These are phyloP conservation scores for Schizotus pectinicornis DNA, from an alignment of 2,888 invertebrate species.

Conservation along the genomic window DNA sequence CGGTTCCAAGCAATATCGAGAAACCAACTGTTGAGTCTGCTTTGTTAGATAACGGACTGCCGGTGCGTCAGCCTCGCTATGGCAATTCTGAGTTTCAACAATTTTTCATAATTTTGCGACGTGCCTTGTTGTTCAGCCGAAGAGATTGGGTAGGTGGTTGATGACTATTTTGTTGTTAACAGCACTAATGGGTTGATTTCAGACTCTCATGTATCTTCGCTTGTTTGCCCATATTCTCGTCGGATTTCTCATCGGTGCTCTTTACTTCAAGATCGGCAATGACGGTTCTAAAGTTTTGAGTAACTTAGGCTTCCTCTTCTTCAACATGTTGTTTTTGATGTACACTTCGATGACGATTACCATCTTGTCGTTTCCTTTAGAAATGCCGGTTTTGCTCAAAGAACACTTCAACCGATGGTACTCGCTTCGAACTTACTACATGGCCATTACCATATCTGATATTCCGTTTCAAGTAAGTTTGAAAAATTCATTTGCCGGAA, in stretches of 20 bases:
- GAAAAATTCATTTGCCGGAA: not conserved
- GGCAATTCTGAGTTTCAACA: constrained; percentile 84
- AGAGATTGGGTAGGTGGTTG: constrained; percentile 81
- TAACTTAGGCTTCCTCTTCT: constrained; percentile 96
- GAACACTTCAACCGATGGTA: constrained; percentile 99
- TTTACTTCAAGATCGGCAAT: constrained; percentile 95
- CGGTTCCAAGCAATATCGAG: constrained; percentile 55
- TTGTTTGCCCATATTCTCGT: constrained; percentile 93
- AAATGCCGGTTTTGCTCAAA: constrained; percentile 92
- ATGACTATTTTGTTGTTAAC: constrained; percentile 1
- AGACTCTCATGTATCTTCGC: constrained; percentile 95
- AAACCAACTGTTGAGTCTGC: constrained; percentile 73
- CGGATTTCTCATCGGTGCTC: constrained; percentile 90
- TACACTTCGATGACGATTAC: constrained; percentile 99
- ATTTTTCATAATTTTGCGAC: constrained; percentile 86
- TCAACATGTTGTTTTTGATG: constrained; percentile 98
- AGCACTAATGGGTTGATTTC: constrained; percentile 35
- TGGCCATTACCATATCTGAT: constrained; percentile 95
- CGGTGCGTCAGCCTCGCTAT: constrained; percentile 73
- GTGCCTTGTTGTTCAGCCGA: constrained; percentile 83
- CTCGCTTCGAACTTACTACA: constrained; percentile 90
- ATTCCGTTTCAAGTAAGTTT: constrained; percentile 92
- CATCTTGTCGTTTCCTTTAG: constrained; percentile 94
- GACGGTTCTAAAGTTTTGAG: constrained; percentile 95
- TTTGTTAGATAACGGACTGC: constrained; percentile 66